Conservation (phyloP, 2,113 vertebrate species). For the Orycteropus afer region DNA sequence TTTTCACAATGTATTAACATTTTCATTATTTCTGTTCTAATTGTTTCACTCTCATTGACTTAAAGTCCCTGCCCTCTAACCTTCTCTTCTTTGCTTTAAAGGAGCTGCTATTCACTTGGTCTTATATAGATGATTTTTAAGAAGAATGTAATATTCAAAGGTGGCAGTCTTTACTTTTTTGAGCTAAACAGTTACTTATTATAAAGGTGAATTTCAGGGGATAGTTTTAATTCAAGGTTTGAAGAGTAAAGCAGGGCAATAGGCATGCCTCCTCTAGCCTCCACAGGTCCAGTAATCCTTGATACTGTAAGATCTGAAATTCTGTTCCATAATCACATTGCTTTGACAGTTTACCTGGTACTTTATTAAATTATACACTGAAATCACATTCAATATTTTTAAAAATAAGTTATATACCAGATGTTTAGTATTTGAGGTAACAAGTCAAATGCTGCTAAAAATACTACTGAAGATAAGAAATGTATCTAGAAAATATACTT, state of each 20-base stretch:
- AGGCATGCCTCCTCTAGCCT: no score
- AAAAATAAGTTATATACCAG: conserved; percentile 37
- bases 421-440: background rate
- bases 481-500: background rate
- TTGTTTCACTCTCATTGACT: no score
- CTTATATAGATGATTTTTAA: no score
- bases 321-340: background rate
- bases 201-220: background rate
- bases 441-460: conserved; percentile 15
- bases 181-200: background rate
- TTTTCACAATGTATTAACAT: no score
- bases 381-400: background rate
- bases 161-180: background rate
- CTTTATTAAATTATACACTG: background rate
- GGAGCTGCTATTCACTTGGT: background rate
- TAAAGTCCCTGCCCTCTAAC: background rate
- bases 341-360: conserved; percentile 31
- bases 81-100: background rate
- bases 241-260: no score
- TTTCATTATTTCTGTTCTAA: no score
- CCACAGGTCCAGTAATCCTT: no score
- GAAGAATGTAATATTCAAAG: background rate
- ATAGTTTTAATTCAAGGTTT: no score
- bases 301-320: no score
- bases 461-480: background rate